Evolutionary conservation across 1,140 invertebrate species (phyloP), one percentile per base, ranked within the genome.

Genomic region (Tribolium castaneum): DNA sequence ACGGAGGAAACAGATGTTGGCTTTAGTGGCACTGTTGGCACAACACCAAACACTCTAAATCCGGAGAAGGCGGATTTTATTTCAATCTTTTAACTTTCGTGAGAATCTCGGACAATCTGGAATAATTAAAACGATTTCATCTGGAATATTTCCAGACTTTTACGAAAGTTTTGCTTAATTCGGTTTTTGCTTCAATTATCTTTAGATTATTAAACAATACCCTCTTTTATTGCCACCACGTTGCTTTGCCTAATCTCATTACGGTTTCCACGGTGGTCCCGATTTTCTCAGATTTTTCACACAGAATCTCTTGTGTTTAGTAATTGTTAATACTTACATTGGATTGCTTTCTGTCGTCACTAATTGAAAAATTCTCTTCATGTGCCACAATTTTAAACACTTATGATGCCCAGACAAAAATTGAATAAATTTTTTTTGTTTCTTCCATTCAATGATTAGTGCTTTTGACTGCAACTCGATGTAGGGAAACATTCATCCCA

Each of bases 71-170:
- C 54, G 59, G 10, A 77, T 77, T 77, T 77, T 72, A 77, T 78
- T 78, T 74, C 51, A 73, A 78, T 78, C 76, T 74, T 62, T 50
- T 66, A 66, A 66, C 25, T 66, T 66, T 35, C 19, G 50, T 59
- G 70, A 78, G 70, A 59, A 73, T 78, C 76, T 66, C 22, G 52
- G 76, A 78, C 56, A 70, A 62, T 49, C 76, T 74, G 16, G 78
- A 75, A 79, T 79, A 79, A 79, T 79, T 79, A 79, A 79, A 79
- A 79, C 78, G 62, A 70, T 75, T 79, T 76, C 72, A 66, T 79
- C 30, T 78, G 49, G 73, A 78, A 79, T 79, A 70, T 75, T 79
- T 75, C 56, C 73, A 79, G 62, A 66, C 62, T 75, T 54, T 56
- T 35, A 4, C 34, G 12, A 54, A 79, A 79, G 73, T 79, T 79